Conservation (phyloP, 2,797 vertebrate species). For the Lepidocolaptes lacrymiger region DNA sequence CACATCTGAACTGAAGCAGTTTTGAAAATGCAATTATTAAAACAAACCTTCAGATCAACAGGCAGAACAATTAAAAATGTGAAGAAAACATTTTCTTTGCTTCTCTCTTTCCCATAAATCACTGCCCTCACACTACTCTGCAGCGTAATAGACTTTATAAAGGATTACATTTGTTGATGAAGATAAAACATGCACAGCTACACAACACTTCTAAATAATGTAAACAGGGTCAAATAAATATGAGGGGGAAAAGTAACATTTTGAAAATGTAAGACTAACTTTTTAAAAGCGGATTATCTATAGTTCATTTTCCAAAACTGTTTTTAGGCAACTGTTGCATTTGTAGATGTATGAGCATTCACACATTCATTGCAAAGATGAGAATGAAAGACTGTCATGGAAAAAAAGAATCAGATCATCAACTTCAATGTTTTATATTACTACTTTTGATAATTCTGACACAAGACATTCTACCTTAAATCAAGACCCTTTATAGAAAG, state of each 20-base stretch:
- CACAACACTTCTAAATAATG: neutral
- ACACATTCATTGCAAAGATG: neutral
- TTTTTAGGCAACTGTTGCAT: neutral
- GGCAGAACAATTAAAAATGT: neutral
- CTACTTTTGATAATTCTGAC: neutral
- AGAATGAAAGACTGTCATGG: neutral
- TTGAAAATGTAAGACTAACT: neutral
- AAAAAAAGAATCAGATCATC: neutral
- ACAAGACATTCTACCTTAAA: neutral
- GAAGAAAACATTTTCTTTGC: neutral
- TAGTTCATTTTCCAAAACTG: neutral
- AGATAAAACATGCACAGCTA: neutral
- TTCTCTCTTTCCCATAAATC: neutral
- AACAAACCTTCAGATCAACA: neutral
- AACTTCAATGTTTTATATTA: neutral
- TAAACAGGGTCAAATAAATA: rapidly evolving
- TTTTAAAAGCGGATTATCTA: neutral
- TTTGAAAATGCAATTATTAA: neutral
- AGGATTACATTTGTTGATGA: neutral
- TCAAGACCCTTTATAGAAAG: neutral
- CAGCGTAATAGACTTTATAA: neutral
- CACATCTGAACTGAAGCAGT: neutral
- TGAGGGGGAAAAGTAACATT: neutral
- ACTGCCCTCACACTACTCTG: neutral
- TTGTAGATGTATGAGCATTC: neutral